A percentile compares a stretch with the other conserved stretches of the same genome.
These are phyloP conservation scores for Catamblyrhynchus diadema DNA, from an alignment of 2,797 vertebrate species.

Conservation along the genomic window DNA sequence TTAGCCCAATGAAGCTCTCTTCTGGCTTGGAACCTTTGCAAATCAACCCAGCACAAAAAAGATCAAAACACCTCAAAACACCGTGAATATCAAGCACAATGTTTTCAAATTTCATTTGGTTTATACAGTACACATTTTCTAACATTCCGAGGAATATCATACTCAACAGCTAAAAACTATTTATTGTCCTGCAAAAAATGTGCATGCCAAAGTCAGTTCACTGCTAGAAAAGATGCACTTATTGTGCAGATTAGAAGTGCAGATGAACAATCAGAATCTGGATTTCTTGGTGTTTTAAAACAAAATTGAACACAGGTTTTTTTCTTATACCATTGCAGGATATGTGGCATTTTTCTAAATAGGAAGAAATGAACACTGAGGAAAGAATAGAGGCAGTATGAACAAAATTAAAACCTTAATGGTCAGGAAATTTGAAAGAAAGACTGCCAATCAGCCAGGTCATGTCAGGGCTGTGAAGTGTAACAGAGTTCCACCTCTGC, in stretches of 20 bases:
- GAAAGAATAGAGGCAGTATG: background rate
- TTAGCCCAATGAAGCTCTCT: background rate
- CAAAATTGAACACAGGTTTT: background rate
- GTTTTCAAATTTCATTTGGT: background rate
- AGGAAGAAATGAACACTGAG: background rate
- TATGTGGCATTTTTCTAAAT: background rate
- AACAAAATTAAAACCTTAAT: conserved; percentile 23
- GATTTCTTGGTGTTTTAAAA: conserved; percentile 15
- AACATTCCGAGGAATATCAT: background rate
- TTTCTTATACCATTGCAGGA: background rate
- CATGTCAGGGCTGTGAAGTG: background rate
- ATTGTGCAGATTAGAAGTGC: background rate
- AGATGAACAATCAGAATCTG: background rate
- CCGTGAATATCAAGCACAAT: background rate
- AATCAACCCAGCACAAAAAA: background rate
- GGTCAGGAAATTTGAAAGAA: background rate
- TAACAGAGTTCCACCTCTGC: background rate
- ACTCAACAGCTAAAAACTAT: background rate
- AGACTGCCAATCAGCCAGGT: background rate
- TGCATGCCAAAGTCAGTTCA: background rate
- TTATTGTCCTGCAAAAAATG: background rate
- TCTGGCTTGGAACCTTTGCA: background rate
- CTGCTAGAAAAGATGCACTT: background rate
- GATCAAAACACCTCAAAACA: background rate
- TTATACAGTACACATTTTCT: background rate